Percentiles rank a stretch among this genome's conserved stretches.
Conservation (phyloP, 2,797 vertebrate genomes). For the Martes flavigula region DNA sequence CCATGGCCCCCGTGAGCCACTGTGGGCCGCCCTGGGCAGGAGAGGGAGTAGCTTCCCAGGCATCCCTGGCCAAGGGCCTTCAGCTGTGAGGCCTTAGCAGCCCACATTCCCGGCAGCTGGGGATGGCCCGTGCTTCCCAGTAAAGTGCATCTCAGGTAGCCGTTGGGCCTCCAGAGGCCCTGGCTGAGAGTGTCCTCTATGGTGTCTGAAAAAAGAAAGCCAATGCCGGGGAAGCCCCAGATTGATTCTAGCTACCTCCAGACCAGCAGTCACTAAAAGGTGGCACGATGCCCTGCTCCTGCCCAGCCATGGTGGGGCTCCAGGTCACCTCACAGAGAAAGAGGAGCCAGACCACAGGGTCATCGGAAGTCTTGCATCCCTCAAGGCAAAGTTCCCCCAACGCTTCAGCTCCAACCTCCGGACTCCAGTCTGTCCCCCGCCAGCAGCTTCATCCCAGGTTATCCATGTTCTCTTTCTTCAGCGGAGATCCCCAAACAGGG, state of each 20-base stretch:
- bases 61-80: neutral
- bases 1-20: fast-evolving
- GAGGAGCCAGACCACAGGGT: fast-evolving
- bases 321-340: neutral
- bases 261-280: no score
- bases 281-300: neutral
- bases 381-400: no score
- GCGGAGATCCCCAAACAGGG: neutral
- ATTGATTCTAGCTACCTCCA: neutral
- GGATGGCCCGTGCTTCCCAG: fast-evolving
- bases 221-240: neutral
- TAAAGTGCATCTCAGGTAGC: neutral
- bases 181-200: neutral
- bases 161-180: neutral
- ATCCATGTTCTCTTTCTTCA: neutral
- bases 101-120: neutral
- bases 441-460: neutral
- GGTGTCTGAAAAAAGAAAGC: neutral
- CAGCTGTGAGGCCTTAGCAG: neutral
- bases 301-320: no score
- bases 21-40: fast-evolving
- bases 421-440: neutral
- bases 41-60: neutral
- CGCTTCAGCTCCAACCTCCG: neutral
- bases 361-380: neutral